Percentiles rank a stretch among this genome's conserved stretches.
Conservation (phyloP, 2,797 vertebrate genomes). For the Hephaestus fuliginosus region DNA sequence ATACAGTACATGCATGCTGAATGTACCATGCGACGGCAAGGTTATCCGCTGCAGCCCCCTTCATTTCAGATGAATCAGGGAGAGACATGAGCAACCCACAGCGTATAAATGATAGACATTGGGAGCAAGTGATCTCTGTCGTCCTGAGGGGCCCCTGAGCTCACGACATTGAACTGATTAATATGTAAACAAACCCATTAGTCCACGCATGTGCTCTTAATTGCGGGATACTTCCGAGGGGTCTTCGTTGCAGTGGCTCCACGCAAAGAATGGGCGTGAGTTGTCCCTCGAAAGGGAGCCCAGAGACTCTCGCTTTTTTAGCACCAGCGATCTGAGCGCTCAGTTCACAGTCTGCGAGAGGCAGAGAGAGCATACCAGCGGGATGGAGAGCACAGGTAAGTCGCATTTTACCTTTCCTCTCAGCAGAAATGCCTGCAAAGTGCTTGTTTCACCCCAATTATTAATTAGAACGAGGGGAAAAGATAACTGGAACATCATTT, state of each 20-base stretch:
- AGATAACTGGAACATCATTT: neutral
- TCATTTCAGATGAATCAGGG: slow-evolving; percentile 69
- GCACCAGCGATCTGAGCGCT: slow-evolving; percentile 84
- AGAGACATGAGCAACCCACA: slow-evolving; percentile 56
- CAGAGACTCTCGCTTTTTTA: slow-evolving; percentile 82
- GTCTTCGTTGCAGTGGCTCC: slow-evolving; percentile 64
- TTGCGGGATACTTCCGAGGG: slow-evolving; percentile 63
- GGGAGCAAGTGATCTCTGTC: slow-evolving; percentile 59
- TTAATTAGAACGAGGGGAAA: neutral
- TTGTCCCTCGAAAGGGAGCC: slow-evolving; percentile 85
- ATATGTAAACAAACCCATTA: slow-evolving; percentile 76
- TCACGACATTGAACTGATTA: slow-evolving; percentile 65
- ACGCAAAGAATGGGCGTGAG: slow-evolving; percentile 91
- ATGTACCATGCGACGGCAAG: slow-evolving; percentile 60
- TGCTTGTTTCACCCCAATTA: neutral
- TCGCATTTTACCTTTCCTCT: slow-evolving; percentile 40
- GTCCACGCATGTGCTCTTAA: slow-evolving; percentile 68
- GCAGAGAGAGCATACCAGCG: slow-evolving; percentile 66
- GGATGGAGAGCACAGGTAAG: slow-evolving; percentile 92
- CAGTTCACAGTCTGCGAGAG: slow-evolving; percentile 85
- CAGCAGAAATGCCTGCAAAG: slow-evolving; percentile 24
- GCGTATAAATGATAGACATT: slow-evolving; percentile 69
- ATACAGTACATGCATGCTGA: slow-evolving; percentile 60
- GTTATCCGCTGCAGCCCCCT: slow-evolving; percentile 48
- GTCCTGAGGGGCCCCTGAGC: slow-evolving; percentile 60